Evolutionary conservation across 2,888 invertebrate species (phyloP).

Genomic region (Eupithecia centaureata): DNA sequence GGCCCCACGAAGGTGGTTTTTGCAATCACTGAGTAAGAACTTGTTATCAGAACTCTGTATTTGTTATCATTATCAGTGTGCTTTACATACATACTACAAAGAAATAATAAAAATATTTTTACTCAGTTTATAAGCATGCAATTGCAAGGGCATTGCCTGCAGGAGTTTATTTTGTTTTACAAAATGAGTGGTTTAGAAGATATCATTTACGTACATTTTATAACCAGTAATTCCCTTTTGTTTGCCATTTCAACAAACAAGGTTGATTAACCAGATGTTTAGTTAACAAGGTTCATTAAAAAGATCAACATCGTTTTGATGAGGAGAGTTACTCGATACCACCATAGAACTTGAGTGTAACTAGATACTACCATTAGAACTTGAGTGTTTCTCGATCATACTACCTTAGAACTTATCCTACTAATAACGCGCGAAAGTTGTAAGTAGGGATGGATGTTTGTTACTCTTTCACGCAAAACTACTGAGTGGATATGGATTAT

Average conservation of each 20-base stretch:
- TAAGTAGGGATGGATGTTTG: too few species aligned
- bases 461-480: too few species aligned
- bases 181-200: neutral
- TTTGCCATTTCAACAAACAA: neutral
- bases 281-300: neutral
- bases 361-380: too few species aligned
- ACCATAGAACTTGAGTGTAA: neutral
- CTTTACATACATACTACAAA: neutral
- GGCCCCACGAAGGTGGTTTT: neutral
- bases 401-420: too few species aligned
- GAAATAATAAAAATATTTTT: neutral
- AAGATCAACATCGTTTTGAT: neutral
- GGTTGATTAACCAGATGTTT: constrained; percentile 3
- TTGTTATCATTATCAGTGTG: neutral
- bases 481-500: too few species aligned
- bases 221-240: neutral
- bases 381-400: too few species aligned
- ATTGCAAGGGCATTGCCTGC: neutral
- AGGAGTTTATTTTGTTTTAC: neutral
- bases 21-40: neutral
- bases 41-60: neutral
- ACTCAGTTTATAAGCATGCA: neutral
- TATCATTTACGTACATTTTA: neutral
- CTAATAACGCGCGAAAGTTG: too few species aligned
- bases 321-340: neutral